Evolutionary conservation across 2,797 vertebrate species (phyloP), one percentile per base, ranked within the genome.

Genomic region (Buceros bicornis): DNA sequence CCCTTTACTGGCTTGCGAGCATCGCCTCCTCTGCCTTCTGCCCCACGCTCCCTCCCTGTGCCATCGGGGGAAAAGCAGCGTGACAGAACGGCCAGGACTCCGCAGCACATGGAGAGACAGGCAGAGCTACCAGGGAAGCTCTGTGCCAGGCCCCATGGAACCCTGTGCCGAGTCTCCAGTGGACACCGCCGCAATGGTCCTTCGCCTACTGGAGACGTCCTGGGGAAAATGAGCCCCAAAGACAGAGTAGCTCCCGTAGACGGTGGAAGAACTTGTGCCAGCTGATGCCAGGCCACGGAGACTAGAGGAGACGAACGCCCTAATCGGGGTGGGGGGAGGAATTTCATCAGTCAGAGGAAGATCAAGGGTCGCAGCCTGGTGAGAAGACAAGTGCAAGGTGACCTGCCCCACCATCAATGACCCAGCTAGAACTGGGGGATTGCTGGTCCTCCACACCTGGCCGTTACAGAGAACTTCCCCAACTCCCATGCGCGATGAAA

Each of bases 401-500:
- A 58, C 11, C 26, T 48, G 33, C 37, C 54, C 21, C 50, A 31
- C n/a, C 16, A 29, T 24, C 54, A 33, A 40, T 7, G 22, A 25
- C 22, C 51, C 64, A 25, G 19, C 25, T 11, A 42, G 35, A 48
- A 54, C 24, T 19, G 65, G 2, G 58, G n/a, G 57, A 33, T 77
- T 53, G 22, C 2, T 22, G n/a, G 35, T 77, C 20, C 54, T 56
- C 17, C 57, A 54, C 13, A 7, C 26, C 7, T 6, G 56, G 21
- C 33, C 33, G 24, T 17, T 31, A 29, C 43, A 74, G 56, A 74
- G 69, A 61, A 16, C 50, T 37, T 9, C 28, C 43, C 45, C 50
- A 61, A 13, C 25, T 24, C 51, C n/a, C 54, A 25, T 4, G 0
- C 5, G 11, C 0, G 0, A 26, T 22, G 20, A 25, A 43, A 31